phyloP scores from a whole-genome alignment of 1,140 invertebrate species.

The Neodiprion lecontei region DNA sequence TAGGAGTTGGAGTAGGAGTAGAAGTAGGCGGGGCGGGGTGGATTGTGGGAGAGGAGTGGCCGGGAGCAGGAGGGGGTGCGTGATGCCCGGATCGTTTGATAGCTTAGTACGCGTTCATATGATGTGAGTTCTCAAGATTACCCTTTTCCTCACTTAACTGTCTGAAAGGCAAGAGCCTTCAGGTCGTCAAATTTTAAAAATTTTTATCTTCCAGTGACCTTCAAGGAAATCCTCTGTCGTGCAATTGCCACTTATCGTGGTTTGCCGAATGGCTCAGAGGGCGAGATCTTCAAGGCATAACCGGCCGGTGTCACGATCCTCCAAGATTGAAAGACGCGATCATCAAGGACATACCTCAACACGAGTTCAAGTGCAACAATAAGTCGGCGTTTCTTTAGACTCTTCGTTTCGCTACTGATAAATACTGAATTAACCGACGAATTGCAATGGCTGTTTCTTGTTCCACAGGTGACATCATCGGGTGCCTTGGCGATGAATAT shows the following conservation, averaged over 20 bases:
- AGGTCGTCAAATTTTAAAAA: slow-evolving; percentile 3
- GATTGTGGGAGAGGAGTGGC: too few relatives aligned
- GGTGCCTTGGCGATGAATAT: slow-evolving; percentile 86
- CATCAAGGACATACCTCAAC: slow-evolving; percentile 81
- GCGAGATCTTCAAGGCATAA: slow-evolving; percentile 76
- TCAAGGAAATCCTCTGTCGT: slow-evolving; percentile 91
- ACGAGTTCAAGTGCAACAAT: slow-evolving; percentile 93
- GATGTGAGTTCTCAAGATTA: slow-evolving; percentile 75
- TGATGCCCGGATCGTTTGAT: slow-evolving; percentile 94
- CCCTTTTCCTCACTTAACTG: neutral
- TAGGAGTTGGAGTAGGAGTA: too few relatives aligned
- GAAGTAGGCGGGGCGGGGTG: too few relatives aligned
- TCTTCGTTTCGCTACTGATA: neutral
- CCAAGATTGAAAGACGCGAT: slow-evolving; percentile 79
- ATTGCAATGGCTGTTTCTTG: slow-evolving; percentile 25
- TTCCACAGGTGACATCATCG: slow-evolving; percentile 75
- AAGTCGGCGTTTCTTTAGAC: slow-evolving; percentile 47
- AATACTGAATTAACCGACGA: neutral
- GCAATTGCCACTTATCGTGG: slow-evolving; percentile 96
- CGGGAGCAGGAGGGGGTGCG: slow-evolving; percentile 64
- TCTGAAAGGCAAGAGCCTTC: neutral
- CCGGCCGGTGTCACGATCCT: slow-evolving; percentile 81
- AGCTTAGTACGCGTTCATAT: slow-evolving; percentile 80
- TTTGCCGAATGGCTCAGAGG: slow-evolving; percentile 89
- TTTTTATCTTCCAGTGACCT: slow-evolving; percentile 73